These are phyloP conservation scores for Oryctolagus cuniculus DNA, from an alignment of 2,113 vertebrate species.

Conservation along the genomic window mOryCun1.1 NC_091434.1:135437501-135438000, in stretches of 20 bases:
- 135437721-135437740: not conserved
- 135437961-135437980: too few relatives aligned
- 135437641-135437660: not conserved
- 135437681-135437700: conserved; percentile 15
- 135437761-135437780: not conserved
- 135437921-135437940: too few relatives aligned
- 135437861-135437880: too few relatives aligned
- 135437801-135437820: not conserved
- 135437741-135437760: conserved; percentile 3
- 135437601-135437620: not conserved
- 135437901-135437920: too few relatives aligned
- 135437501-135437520: not conserved
- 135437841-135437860: conserved; percentile 16
- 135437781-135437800: not conserved
- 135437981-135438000: too few relatives aligned
- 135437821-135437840: not conserved
- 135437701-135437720: conserved; percentile 29
- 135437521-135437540: not conserved
- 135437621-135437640: not conserved
- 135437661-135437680: conserved; percentile 40
- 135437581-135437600: not conserved
- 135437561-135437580: not conserved
- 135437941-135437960: too few relatives aligned
- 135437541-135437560: not conserved
- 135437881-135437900: too few relatives aligned